phyloP scores from a whole-genome alignment of 2,797 vertebrate genomes.

The Valencia hispanica region DNA sequence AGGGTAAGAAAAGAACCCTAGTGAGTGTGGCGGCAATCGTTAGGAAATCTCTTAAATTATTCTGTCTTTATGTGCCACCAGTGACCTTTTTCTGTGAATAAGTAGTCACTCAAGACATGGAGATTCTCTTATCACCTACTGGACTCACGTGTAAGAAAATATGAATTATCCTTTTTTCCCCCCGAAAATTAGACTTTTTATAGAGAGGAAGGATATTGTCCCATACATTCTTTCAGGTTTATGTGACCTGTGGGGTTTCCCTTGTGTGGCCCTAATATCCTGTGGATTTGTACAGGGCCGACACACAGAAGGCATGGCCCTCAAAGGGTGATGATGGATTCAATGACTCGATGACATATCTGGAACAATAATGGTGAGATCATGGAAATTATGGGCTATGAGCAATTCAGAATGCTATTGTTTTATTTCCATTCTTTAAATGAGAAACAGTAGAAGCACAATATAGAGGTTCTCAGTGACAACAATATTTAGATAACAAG shows the following conservation, averaged over 20 bases:
- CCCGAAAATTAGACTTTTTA: conserved; percentile 39
- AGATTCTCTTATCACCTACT: conserved; percentile 30
- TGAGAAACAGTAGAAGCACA: conserved; percentile 57
- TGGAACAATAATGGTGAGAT: conserved; percentile 67
- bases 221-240: conserved; percentile 60
- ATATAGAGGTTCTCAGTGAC: conserved; percentile 44
- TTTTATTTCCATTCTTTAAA: conserved; percentile 70
- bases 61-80: conserved; percentile 34
- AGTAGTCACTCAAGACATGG: conserved; percentile 37
- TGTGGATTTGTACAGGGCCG: conserved; percentile 50
- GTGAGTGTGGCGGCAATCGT: conserved; percentile 29
- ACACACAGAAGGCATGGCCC: conserved; percentile 47
- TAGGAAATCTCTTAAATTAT: conserved; percentile 41
- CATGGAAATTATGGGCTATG: conserved; percentile 52
- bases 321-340: conserved; percentile 73
- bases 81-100: conserved; percentile 28
- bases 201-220: conserved; percentile 55
- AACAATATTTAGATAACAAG: conserved; percentile 44
- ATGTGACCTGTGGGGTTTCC: conserved; percentile 58
- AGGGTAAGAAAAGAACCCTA: conserved; percentile 57
- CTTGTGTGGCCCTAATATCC: conserved; percentile 55
- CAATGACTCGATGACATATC: conserved; percentile 63
- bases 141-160: conserved; percentile 36
- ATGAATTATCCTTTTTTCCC: conserved; percentile 17
- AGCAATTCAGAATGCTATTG: conserved; percentile 64